Evolutionary conservation across 1,140 invertebrate species (phyloP).

Genomic region (Heliconius eleuchia): DNA sequence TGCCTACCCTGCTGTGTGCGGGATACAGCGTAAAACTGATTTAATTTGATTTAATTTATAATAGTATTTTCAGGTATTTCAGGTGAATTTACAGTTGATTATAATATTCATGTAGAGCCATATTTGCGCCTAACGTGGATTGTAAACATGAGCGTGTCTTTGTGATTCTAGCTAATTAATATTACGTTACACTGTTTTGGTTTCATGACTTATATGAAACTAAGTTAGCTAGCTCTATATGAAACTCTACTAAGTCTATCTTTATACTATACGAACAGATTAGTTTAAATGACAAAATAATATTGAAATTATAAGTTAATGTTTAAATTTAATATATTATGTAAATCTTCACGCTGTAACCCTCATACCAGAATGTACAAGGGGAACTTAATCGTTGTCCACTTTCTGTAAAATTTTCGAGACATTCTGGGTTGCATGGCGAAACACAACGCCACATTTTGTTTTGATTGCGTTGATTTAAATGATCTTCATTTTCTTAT

Average conservation of each 20-base stretch:
- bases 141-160: conserved; percentile 28
- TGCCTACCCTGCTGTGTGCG: too few relatives aligned
- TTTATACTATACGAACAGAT: background rate
- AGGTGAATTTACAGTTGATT: background rate
- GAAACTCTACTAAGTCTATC: background rate
- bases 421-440: too few relatives aligned
- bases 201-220: conserved; percentile 10
- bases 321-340: too few relatives aligned
- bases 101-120: background rate
- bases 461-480: too few relatives aligned
- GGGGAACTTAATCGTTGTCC: too few relatives aligned
- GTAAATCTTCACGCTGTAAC: too few relatives aligned
- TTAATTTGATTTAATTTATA: background rate
- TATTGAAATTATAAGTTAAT: background rate
- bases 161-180: conserved; percentile 31
- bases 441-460: too few relatives aligned
- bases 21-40: too few relatives aligned
- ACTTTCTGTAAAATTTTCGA: too few relatives aligned
- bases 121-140: conserved; percentile 13
- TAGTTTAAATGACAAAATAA: background rate
- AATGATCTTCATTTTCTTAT: too few relatives aligned
- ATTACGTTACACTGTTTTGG: conserved; percentile 16
- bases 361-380: too few relatives aligned
- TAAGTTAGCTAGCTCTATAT: background rate
- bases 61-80: background rate